A percentile compares a stretch with the other conserved stretches of the same genome.
phyloP scores from a whole-genome alignment of 1,140 invertebrate genomes.

The Caenorhabditis elegans region DNA sequence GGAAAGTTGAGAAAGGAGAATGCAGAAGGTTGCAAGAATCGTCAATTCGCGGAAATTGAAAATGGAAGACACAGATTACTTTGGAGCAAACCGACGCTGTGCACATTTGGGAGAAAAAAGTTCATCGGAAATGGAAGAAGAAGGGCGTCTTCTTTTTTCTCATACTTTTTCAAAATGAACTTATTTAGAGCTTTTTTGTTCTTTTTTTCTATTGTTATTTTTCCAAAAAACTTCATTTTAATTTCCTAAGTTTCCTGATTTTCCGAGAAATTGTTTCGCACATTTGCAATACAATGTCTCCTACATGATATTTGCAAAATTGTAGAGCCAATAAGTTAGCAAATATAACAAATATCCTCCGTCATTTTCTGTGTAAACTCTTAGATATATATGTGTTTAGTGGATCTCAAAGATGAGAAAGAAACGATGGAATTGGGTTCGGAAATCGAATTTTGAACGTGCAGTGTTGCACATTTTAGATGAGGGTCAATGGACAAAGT shows the following conservation, averaged over 20 bases:
- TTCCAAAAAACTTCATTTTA: not conserved
- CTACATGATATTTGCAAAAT: not conserved
- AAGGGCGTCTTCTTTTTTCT: not conserved
- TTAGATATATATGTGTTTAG: too few species aligned
- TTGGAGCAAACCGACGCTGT: not conserved
- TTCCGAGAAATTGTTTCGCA: too few species aligned
- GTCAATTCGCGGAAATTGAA: not conserved
- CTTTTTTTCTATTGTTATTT: too few species aligned
- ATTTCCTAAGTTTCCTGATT: too few species aligned
- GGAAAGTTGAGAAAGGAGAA: too few species aligned
- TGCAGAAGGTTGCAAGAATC: not conserved
- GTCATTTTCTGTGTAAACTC: too few species aligned
- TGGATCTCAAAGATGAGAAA: constrained; percentile 22
- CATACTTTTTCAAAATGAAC: not conserved
- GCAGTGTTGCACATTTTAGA: constrained; percentile 21
- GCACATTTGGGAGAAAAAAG: not conserved
- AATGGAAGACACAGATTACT: constrained; percentile 7
- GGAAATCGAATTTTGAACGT: constrained; percentile 31
- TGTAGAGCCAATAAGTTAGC: not conserved
- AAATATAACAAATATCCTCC: not conserved
- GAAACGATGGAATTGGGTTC: not conserved
- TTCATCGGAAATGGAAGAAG: constrained; percentile 14
- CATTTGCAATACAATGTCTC: too few species aligned
- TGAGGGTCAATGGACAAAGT: not conserved
- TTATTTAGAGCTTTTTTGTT: too few species aligned